Evolutionary conservation across 2,797 vertebrate genomes (phyloP).

Genomic region (Epinephelus awoara): DNA sequence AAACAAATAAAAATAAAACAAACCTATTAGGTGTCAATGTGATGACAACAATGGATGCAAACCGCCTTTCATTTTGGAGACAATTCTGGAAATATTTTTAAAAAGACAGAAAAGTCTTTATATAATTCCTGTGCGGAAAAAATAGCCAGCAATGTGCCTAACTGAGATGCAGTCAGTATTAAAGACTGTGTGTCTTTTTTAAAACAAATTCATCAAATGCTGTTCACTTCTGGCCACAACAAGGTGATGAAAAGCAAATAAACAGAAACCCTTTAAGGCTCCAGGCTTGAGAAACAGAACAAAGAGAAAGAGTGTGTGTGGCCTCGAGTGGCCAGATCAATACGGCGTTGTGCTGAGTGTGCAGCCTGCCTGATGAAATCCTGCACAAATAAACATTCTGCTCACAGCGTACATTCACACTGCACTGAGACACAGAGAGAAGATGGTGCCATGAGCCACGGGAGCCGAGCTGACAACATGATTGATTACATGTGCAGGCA

Average conservation of each 20-base stretch:
- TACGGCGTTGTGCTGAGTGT: conserved; percentile 74
- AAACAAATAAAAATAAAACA: conserved; percentile 19
- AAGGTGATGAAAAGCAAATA: not conserved
- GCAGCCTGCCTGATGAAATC: conserved; percentile 74
- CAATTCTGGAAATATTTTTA: not conserved
- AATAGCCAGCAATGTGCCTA: too few relatives aligned
- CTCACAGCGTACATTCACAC: conserved; percentile 45
- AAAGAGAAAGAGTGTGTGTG: conserved; percentile 59
- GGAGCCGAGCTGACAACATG: conserved; percentile 72
- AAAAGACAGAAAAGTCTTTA: not conserved
- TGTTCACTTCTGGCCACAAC: not conserved
- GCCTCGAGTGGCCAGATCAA: conserved; percentile 69
- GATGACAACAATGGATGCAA: not conserved
- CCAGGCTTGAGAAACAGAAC: conserved; percentile 49
- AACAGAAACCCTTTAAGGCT: conserved; percentile 11
- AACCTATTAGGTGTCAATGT: not conserved
- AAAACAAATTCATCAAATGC: not conserved
- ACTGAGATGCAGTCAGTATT: not conserved
- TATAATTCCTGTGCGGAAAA: not conserved
- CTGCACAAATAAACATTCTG: conserved; percentile 75
- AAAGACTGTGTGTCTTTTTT: not conserved
- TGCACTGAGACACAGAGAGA: conserved; percentile 27
- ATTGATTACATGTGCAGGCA: conserved; percentile 77
- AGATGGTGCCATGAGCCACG: conserved; percentile 51
- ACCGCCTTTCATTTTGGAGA: not conserved